Conservation (phyloP, 2,888 invertebrate species). For the Keiferia lycopersicella region DNA sequence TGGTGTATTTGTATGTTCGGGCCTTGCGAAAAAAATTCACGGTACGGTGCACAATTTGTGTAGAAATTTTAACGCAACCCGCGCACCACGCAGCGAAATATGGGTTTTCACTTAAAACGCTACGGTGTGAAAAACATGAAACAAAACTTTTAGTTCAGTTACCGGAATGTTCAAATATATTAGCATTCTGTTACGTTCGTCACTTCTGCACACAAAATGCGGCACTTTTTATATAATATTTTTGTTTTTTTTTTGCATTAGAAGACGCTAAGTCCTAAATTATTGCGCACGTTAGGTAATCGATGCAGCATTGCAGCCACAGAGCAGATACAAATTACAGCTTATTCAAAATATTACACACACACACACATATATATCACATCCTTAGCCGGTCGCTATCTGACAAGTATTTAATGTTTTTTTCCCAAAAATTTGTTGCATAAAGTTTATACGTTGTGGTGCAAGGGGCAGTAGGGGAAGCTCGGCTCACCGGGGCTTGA, state of each 20-base stretch:
- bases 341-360: no score
- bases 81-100: not conserved
- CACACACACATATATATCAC: no score
- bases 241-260: not conserved
- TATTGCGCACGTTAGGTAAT: no score
- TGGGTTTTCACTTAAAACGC: slow-evolving; percentile 8
- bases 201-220: not conserved
- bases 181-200: not conserved
- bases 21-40: not conserved
- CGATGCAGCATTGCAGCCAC: no score
- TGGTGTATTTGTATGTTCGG: no score
- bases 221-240: not conserved
- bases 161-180: not conserved
- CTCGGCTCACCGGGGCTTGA: slow-evolving; percentile 58
- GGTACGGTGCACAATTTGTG: not conserved
- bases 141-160: not conserved
- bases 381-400: no score
- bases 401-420: no score
- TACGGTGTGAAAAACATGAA: not conserved
- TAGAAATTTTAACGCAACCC: not conserved
- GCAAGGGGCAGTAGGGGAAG: slow-evolving; percentile 36
- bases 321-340: no score
- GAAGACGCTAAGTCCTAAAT: no score
- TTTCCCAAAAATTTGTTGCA: no score
- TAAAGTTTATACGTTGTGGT: not conserved